phyloP scores from a whole-genome alignment of 2,888 invertebrate species.

The Megaustenia siamemsis region DNA sequence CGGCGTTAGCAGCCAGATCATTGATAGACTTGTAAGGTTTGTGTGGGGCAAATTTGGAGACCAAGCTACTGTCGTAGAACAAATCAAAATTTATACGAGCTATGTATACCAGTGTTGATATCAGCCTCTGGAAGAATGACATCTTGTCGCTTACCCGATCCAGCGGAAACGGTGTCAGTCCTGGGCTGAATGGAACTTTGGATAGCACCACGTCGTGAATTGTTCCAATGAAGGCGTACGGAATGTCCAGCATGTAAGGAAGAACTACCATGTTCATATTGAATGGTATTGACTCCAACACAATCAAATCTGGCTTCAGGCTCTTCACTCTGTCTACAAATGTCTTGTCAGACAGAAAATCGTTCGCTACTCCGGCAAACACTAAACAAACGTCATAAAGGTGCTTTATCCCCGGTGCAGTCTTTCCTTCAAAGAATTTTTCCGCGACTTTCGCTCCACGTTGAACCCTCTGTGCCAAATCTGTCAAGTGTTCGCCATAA shows the following conservation, averaged over 20 bases:
- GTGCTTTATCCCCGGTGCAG: neutral
- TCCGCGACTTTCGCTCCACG: neutral
- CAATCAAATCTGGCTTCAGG: constrained; percentile 52
- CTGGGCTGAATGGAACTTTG: constrained; percentile 53
- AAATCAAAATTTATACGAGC: constrained; percentile 39
- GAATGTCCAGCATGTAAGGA: constrained; percentile 53
- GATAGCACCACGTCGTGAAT: constrained; percentile 41
- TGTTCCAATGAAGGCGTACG: constrained; percentile 55
- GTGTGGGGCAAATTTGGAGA: constrained; percentile 57
- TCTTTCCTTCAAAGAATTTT: neutral
- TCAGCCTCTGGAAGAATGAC: constrained; percentile 51
- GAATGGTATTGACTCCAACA: constrained; percentile 51
- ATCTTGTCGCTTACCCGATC: constrained; percentile 37
- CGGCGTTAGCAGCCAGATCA: constrained; percentile 48
- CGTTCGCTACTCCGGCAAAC: neutral
- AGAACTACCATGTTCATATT: constrained; percentile 51
- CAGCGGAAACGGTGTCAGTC: constrained; percentile 38
- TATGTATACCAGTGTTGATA: constrained; percentile 32
- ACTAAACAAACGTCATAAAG: neutral
- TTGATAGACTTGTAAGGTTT: constrained; percentile 54
- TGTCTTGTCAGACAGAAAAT: constrained; percentile 28
- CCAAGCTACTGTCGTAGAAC: constrained; percentile 52
- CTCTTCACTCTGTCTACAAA: constrained; percentile 38
- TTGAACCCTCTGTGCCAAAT: neutral
- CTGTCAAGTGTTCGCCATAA: constrained; percentile 12